phyloP scores from a whole-genome alignment of 2,113 vertebrate genomes.

The Alexandromys fortis region DNA sequence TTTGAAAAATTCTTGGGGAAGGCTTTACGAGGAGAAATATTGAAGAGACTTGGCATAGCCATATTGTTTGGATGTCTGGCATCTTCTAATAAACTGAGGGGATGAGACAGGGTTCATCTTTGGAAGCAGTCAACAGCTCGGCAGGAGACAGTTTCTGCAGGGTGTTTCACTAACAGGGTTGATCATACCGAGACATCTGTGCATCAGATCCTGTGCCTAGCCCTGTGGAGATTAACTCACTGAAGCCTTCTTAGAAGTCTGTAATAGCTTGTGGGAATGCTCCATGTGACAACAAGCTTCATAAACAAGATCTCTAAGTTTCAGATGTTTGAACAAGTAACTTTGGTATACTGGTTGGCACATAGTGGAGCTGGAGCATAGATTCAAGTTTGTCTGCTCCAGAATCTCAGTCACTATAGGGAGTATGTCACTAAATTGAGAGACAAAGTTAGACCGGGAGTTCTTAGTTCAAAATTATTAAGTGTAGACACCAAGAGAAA shows the following conservation, averaged over 20 bases:
- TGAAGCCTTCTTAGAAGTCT: not conserved
- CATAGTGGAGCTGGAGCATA: not conserved
- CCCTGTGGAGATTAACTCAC: not conserved
- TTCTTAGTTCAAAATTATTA: slow-evolving; percentile 11
- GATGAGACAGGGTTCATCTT: not conserved
- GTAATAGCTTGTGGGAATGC: not conserved
- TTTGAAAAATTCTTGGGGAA: not conserved
- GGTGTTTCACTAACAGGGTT: not conserved
- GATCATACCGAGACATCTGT: not conserved
- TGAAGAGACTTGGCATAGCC: not conserved
- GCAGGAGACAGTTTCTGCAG: not conserved
- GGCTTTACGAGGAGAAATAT: not conserved
- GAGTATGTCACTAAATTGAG: not conserved
- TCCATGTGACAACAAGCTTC: not conserved
- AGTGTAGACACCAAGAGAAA: slow-evolving; percentile 4
- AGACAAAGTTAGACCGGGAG: not conserved
- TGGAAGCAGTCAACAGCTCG: not conserved
- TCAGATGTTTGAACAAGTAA: not conserved
- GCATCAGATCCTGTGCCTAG: not conserved
- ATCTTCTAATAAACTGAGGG: not conserved
- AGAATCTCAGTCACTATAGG: not conserved
- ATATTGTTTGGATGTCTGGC: not conserved
- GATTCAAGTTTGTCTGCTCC: not conserved
- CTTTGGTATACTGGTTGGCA: not conserved
- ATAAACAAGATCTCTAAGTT: not conserved